Percentiles rank a stretch among this genome's conserved stretches.
Conservation (phyloP, 1,140 invertebrate species). For the Caenorhabditis brenneri region DNA sequence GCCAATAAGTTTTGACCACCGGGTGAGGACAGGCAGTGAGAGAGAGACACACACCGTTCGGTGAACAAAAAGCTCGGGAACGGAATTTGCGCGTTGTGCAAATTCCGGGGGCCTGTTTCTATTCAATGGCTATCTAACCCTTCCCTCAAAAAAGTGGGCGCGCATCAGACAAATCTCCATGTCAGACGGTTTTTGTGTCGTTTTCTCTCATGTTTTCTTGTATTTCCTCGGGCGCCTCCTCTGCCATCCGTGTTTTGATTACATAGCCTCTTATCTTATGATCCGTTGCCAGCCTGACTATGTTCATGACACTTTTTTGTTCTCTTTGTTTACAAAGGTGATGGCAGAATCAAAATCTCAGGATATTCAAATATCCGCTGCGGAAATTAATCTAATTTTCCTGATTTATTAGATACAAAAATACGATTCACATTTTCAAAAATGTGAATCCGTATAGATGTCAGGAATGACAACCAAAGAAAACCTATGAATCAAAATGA, state of each 20-base stretch:
- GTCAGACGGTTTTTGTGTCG: background rate
- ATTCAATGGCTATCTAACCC: conserved; percentile 31
- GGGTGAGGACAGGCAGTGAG: background rate
- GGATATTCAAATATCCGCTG: too few species aligned
- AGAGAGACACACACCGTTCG: background rate
- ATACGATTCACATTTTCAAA: too few species aligned
- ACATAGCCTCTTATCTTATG: conserved; percentile 25
- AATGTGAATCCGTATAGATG: too few species aligned
- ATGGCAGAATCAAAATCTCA: background rate
- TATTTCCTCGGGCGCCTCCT: background rate
- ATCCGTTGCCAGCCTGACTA: background rate
- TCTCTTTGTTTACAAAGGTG: background rate
- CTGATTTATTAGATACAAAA: too few species aligned
- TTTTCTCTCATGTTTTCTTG: background rate
- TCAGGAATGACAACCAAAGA: too few species aligned
- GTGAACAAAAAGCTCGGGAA: background rate
- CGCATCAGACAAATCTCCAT: background rate
- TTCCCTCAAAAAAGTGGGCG: background rate
- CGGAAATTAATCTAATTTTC: too few species aligned
- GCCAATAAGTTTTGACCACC: background rate
- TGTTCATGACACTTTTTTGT: background rate
- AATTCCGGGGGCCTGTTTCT: conserved; percentile 30
- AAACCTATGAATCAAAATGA: too few species aligned
- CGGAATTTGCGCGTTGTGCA: conserved; percentile 21
- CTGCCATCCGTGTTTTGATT: conserved; percentile 37